phyloP scores from a whole-genome alignment of 1,140 invertebrate species.

The Cydia strobilella region DNA sequence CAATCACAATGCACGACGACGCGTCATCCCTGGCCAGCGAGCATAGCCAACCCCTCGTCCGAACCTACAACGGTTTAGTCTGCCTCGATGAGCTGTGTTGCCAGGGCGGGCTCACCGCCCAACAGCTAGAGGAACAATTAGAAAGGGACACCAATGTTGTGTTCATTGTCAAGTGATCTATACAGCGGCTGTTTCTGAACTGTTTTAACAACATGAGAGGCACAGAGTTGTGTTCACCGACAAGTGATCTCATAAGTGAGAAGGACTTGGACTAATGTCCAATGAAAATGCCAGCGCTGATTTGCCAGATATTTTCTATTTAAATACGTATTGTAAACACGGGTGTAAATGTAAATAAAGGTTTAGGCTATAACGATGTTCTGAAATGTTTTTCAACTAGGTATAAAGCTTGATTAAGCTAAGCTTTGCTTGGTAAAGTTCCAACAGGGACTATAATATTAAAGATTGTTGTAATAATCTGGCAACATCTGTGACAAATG shows the following conservation, averaged over 20 bases:
- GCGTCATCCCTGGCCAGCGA: slow-evolving; percentile 72
- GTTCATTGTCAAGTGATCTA: slow-evolving; percentile 80
- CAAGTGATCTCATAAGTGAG: neutral
- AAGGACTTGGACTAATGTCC: too few relatives aligned
- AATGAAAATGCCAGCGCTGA: neutral
- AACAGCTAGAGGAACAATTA: slow-evolving; percentile 90
- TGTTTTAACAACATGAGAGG: neutral
- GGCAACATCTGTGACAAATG: neutral
- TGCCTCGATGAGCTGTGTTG: slow-evolving; percentile 94
- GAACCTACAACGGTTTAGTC: slow-evolving; percentile 86
- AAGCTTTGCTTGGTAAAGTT: neutral
- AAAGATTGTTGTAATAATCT: neutral
- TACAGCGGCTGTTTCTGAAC: neutral
- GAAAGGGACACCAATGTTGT: slow-evolving; percentile 90
- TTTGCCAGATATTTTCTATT: neutral
- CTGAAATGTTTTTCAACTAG: too few relatives aligned
- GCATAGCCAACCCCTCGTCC: slow-evolving; percentile 54
- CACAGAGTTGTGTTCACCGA: neutral
- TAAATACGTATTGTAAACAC: neutral
- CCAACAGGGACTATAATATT: too few relatives aligned
- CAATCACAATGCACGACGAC: slow-evolving; percentile 76
- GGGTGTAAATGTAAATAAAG: too few relatives aligned
- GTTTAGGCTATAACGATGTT: too few relatives aligned
- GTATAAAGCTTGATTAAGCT: too few relatives aligned
- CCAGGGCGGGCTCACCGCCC: slow-evolving; percentile 84